Evolutionary conservation across 2,113 vertebrate species (phyloP), one percentile per base, ranked within the genome.

Genomic region (Hypomesus transpacificus): DNA sequence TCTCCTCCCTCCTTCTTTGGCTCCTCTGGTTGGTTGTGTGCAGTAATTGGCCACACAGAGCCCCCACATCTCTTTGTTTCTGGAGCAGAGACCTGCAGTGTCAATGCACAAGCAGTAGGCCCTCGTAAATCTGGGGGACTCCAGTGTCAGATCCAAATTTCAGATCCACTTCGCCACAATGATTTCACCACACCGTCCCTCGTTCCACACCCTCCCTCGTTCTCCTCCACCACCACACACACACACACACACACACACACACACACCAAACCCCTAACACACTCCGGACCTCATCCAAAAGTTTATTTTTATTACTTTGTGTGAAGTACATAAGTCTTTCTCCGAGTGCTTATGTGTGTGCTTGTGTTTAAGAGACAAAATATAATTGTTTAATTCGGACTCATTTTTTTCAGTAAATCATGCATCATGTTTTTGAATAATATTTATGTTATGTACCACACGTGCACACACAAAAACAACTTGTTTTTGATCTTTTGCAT

Each of bases 41-140:
- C 83, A 79, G 82, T 87, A 86, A 88, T 88, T 91, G 88, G 90
- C 87, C 87, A 81, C 89, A 87, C 84, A 70, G 87, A 80, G 80
- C 74, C 78, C 74, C 78, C 82, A 75, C 77, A 84, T 84, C 86
- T 82, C 84, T 84, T 88, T 89, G 86, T 90, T 88, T 87, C 79
- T 75, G 80, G 87, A 85, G 88, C 87, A 75, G 84, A 86, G 89
- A 86, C 86, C 90, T 90, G 90, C 57, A 85, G 88, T 87, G 72
- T 68, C 86, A 82, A 80, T 70, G 77, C 82, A 85, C 86, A 78
- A 83, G 85, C 87, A 73, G 85, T 75, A 75, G 86, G 87, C 83
- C 39, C 89, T 88, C 87, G 69, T 92, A 89, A 90, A 92, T 91
- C 90, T 86, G 77, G 34, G 79, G 85, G 85, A 87, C 79, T 86